Percentiles rank a stretch among this genome's conserved stretches.
phyloP scores from a whole-genome alignment of 2,888 invertebrate species.

The Syritta pipiens region DNA sequence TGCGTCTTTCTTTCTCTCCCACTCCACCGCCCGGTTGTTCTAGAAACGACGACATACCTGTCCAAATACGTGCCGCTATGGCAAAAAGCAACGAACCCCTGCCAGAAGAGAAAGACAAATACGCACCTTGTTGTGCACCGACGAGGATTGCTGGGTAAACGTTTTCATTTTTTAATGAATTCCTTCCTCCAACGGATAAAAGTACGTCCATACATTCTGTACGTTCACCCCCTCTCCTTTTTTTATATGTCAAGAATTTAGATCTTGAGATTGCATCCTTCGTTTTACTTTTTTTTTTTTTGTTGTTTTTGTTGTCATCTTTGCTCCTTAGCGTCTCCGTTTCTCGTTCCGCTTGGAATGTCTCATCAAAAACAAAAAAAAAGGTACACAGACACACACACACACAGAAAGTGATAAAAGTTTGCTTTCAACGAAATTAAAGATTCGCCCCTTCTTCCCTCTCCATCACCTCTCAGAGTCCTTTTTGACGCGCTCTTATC shows the following conservation, averaged over 20 bases:
- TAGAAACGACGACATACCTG: no score
- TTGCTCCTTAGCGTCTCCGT: not conserved
- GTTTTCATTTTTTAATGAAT: constrained; percentile 61
- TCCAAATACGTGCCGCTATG: constrained; percentile 36
- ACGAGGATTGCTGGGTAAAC: constrained; percentile 49
- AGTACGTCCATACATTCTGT: not conserved
- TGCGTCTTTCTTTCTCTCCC: constrained; percentile 10
- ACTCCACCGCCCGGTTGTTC: constrained; percentile 37
- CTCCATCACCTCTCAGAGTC: not conserved
- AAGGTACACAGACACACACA: no score
- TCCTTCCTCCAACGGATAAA: constrained; percentile 14
- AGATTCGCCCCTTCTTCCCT: constrained; percentile 14
- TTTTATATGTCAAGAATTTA: constrained; percentile 46
- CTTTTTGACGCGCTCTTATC: constrained; percentile 7
- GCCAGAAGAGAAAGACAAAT: constrained; percentile 49
- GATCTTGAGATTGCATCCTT: constrained; percentile 34
- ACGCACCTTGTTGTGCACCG: constrained; percentile 48
- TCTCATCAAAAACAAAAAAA: constrained; percentile 8
- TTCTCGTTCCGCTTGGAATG: not conserved
- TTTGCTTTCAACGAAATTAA: constrained; percentile 53
- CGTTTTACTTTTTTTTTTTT: not conserved
- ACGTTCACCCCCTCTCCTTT: not conserved
- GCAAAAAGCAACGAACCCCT: constrained; percentile 25
- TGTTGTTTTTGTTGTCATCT: not conserved
- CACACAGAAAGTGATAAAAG: constrained; percentile 39